Evolutionary conservation across 2,113 vertebrate species (phyloP).

Genomic region (Chaetorhynchus papuensis): DNA sequence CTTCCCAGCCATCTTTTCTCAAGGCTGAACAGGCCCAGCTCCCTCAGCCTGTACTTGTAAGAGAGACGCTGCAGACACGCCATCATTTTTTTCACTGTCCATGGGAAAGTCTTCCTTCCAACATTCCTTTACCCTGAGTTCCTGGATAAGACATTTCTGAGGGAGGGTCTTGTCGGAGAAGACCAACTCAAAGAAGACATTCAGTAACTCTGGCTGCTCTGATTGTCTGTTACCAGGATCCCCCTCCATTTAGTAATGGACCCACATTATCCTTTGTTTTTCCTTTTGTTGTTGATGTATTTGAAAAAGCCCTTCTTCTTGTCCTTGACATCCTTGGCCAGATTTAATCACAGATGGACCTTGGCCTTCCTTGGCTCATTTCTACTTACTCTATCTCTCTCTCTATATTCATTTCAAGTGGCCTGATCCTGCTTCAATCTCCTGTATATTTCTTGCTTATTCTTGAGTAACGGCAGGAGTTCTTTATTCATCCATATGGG

Average conservation of each 20-base stretch:
- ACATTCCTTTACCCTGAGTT: neutral
- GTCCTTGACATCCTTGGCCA: neutral
- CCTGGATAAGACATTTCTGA: neutral
- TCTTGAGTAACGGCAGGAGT: neutral
- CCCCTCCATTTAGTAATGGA: neutral
- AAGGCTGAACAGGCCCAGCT: neutral
- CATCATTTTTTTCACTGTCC: neutral
- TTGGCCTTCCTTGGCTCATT: neutral
- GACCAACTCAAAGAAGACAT: neutral
- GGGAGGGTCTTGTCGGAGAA: neutral
- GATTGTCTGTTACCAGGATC: neutral
- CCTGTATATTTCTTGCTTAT: neutral
- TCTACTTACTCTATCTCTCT: neutral
- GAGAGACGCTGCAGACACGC: neutral
- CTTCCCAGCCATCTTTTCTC: rapidly evolving
- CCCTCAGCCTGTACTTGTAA: neutral
- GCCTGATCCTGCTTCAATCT: neutral
- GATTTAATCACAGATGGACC: neutral
- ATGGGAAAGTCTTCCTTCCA: neutral
- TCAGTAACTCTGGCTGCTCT: neutral
- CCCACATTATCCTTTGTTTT: neutral
- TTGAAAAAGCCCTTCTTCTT: neutral
- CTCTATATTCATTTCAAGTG: neutral
- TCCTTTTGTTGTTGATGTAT: neutral
- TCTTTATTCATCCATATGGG: neutral